These are phyloP conservation scores for Pollenia labialis DNA, from an alignment of 2,888 invertebrate genomes.

Conservation along the genomic window DNA sequence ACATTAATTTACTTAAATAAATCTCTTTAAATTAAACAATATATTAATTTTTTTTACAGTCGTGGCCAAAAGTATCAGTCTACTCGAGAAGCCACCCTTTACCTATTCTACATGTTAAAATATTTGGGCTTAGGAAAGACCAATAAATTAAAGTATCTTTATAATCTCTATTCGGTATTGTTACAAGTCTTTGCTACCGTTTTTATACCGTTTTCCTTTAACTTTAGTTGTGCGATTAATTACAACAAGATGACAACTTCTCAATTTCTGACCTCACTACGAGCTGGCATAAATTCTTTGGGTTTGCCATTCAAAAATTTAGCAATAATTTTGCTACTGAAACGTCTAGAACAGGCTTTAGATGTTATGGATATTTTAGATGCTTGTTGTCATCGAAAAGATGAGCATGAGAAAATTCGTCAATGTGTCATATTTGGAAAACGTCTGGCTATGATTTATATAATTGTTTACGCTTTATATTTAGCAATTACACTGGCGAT, in stretches of 20 bases:
- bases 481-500: constrained; percentile 58
- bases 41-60: too few relatives aligned
- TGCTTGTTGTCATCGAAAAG: constrained; percentile 55
- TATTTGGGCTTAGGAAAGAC: constrained; percentile 61
- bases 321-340: constrained; percentile 62
- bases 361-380: constrained; percentile 73
- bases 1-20: too few relatives aligned
- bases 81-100: constrained; percentile 58
- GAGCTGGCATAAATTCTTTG: constrained; percentile 75
- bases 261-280: constrained; percentile 76
- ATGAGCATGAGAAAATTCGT: constrained; percentile 68
- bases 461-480: constrained; percentile 64
- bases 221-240: constrained; percentile 57
- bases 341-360: constrained; percentile 65
- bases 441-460: constrained; percentile 72
- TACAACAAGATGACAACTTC: constrained; percentile 68
- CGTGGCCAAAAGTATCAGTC: not conserved
- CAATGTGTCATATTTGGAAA: constrained; percentile 71
- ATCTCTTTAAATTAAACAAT: too few relatives aligned
- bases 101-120: constrained; percentile 63
- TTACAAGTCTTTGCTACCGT: constrained; percentile 47
- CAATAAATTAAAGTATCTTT: constrained; percentile 21
- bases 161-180: constrained; percentile 55
- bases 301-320: constrained; percentile 73
- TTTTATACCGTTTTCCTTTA: constrained; percentile 68